phyloP scores from a whole-genome alignment of 1,140 invertebrate genomes.

The Acromyrmex heyeri region DNA sequence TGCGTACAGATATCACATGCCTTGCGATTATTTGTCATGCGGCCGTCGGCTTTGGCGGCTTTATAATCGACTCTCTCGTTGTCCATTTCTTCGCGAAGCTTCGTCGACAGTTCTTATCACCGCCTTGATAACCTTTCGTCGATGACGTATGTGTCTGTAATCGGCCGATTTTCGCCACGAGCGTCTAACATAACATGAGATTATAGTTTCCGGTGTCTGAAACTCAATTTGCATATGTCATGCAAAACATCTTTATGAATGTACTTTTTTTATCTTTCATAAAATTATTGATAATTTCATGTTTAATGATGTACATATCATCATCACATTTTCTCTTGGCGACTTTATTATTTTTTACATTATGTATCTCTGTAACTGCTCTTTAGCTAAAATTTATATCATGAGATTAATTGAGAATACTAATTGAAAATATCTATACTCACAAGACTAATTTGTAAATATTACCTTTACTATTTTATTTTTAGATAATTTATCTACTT shows the following conservation, averaged over 20 bases:
- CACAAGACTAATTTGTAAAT: no score
- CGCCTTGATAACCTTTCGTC: conserved; percentile 50
- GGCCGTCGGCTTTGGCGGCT: conserved; percentile 44
- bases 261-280: neutral
- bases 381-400: neutral
- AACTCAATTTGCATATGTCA: conserved; percentile 8
- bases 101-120: conserved; percentile 21
- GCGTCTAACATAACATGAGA: neutral
- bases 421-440: neutral
- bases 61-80: conserved; percentile 52
- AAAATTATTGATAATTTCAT: conserved; percentile 16
- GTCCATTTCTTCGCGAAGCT: conserved; percentile 58
- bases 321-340: neutral
- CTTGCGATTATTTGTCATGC: conserved; percentile 63
- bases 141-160: conserved; percentile 21
- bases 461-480: conserved; percentile 3
- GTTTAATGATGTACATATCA: neutral
- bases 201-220: conserved; percentile 42
- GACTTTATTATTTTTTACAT: neutral
- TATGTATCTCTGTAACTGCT: neutral
- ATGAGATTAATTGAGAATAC: neutral
- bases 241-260: conserved; percentile 15
- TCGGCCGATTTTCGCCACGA: conserved; percentile 31
- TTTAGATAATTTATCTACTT: neutral
- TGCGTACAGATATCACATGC: conserved; percentile 61